These are phyloP conservation scores for Drosophila quadrilineata DNA, from an alignment of 1,140 invertebrate genomes.

Conservation along the genomic window DNA sequence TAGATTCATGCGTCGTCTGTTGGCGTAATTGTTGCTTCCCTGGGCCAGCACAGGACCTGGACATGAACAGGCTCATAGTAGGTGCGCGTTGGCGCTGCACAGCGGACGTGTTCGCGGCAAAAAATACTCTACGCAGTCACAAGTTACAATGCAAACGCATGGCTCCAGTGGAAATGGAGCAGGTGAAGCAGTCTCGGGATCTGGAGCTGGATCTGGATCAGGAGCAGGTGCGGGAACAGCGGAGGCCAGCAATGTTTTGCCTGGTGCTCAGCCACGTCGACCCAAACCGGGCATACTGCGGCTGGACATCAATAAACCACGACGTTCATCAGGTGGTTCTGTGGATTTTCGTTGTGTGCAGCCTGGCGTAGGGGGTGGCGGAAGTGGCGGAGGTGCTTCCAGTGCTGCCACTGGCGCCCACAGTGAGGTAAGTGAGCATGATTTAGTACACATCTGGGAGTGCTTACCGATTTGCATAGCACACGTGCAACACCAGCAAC, in stretches of 20 bases:
- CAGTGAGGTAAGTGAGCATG: conserved; percentile 79
- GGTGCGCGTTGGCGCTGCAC: conserved; percentile 75
- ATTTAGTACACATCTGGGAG: conserved; percentile 66
- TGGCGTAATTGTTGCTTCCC: conserved; percentile 76
- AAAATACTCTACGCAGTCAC: too few species aligned
- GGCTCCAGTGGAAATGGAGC: conserved; percentile 35
- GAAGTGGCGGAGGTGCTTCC: conserved; percentile 13
- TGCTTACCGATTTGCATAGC: conserved; percentile 61
- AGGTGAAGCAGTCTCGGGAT: too few species aligned
- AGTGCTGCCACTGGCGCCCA: conserved; percentile 48
- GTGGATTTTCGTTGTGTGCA: conserved; percentile 81
- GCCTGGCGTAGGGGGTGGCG: conserved; percentile 7
- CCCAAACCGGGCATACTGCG: conserved; percentile 81
- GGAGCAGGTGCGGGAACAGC: neutral
- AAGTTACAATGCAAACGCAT: conserved; percentile 44
- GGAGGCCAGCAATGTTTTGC: conserved; percentile 25
- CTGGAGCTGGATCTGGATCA: too few species aligned
- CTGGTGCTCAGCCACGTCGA: conserved; percentile 47
- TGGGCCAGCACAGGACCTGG: too few species aligned
- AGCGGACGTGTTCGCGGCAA: conserved; percentile 75
- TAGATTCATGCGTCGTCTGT: conserved; percentile 45
- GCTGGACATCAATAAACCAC: conserved; percentile 81
- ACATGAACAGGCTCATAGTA: conserved; percentile 65
- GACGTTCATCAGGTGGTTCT: conserved; percentile 82
- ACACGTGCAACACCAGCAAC: conserved; percentile 20